Percentiles rank a stretch among this genome's conserved stretches.
These are phyloP conservation scores for Cebidichthys violaceus DNA, from an alignment of 2,113 vertebrate species.

Conservation along the genomic window DNA sequence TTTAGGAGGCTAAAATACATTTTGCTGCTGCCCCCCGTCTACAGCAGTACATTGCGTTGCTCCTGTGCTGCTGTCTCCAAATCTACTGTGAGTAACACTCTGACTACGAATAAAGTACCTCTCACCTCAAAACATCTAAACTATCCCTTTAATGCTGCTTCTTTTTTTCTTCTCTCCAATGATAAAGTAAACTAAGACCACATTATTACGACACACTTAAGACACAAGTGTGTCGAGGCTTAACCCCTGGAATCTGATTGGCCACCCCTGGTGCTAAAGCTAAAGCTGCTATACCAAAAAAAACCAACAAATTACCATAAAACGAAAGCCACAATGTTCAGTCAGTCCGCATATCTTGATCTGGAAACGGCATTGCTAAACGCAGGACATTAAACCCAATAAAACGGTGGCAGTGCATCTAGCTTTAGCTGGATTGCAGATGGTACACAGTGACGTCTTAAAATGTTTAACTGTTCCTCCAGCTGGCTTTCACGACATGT, in stretches of 20 bases:
- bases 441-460: slow-evolving; percentile 26
- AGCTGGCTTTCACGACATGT: slow-evolving; percentile 36
- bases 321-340: neutral
- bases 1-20: too few species aligned
- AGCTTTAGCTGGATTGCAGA: slow-evolving; percentile 9
- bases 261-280: neutral
- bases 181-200: neutral
- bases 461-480: slow-evolving; percentile 25
- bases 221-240: neutral
- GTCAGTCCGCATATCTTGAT: neutral
- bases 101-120: neutral
- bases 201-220: too few species aligned
- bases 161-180: neutral
- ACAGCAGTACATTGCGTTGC: too few species aligned
- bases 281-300: neutral
- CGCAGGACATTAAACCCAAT: neutral
- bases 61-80: too few species aligned
- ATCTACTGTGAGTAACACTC: too few species aligned
- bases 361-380: slow-evolving; percentile 1
- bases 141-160: neutral
- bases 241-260: slow-evolving; percentile 1
- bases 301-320: slow-evolving; percentile 1
- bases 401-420: slow-evolving; percentile 14
- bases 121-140: neutral
- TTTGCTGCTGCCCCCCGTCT: too few species aligned